These are phyloP conservation scores for Pristionchus fissidentatus DNA, from an alignment of 2,888 invertebrate species.

Conservation along the genomic window DNA sequence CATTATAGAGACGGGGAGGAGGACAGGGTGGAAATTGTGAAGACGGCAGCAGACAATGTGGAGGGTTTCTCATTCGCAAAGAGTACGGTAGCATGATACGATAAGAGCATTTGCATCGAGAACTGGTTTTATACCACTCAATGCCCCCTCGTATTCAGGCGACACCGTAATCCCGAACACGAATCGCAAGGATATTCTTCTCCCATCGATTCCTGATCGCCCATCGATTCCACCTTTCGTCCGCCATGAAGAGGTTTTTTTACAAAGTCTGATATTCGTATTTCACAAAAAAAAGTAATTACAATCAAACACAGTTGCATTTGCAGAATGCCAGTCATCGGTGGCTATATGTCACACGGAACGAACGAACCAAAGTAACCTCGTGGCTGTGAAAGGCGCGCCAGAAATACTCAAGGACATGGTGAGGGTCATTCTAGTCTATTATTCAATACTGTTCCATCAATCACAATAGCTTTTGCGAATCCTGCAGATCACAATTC, in stretches of 20 bases:
- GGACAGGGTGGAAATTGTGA: constrained; percentile 10
- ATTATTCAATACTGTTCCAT: background rate
- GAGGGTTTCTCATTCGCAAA: constrained; percentile 90
- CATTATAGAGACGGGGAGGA: constrained; percentile 17
- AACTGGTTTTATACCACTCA: background rate
- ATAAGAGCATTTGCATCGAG: background rate
- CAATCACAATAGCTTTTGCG: too few relatives aligned
- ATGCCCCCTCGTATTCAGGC: constrained; percentile 78
- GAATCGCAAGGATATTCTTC: constrained; percentile 80
- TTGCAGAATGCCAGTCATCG: constrained; percentile 81
- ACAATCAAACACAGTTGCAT: background rate
- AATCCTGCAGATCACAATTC: background rate
- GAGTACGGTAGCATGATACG: too few relatives aligned
- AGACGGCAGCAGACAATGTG: constrained; percentile 26
- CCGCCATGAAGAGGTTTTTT: constrained; percentile 88
- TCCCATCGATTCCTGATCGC: constrained; percentile 92
- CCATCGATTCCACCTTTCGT: constrained; percentile 95
- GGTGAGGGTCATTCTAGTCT: constrained; percentile 79
- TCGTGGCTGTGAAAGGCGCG: constrained; percentile 96
- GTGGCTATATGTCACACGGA: constrained; percentile 83
- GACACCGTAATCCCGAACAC: constrained; percentile 89
- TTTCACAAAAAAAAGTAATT: too few relatives aligned
- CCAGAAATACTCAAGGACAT: constrained; percentile 94
- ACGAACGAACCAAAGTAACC: constrained; percentile 78
- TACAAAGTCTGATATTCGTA: too few relatives aligned